Evolutionary conservation across 2,888 invertebrate species (phyloP).

Genomic region (Chydorus sphaericus): DNA sequence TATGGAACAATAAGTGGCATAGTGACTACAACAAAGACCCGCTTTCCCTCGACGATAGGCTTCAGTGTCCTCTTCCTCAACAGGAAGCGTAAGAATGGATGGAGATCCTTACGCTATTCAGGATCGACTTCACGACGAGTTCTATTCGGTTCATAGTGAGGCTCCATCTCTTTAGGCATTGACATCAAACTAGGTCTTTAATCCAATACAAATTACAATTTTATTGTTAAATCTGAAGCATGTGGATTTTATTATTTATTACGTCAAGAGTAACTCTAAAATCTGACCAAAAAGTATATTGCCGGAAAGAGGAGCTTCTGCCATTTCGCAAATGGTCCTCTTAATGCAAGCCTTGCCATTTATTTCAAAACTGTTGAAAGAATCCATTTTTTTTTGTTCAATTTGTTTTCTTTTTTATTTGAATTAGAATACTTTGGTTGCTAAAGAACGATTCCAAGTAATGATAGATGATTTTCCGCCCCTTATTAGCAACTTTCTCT

Average conservation of each 20-base stretch:
- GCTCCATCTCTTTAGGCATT: background rate
- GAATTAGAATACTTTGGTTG: background rate
- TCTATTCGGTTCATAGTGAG: background rate
- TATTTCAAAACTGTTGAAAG: background rate
- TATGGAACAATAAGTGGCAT: background rate
- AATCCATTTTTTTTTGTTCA: too few relatives aligned
- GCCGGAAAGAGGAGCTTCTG: background rate
- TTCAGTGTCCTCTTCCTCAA: background rate
- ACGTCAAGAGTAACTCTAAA: background rate
- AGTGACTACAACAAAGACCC: background rate
- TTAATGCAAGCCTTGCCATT: background rate
- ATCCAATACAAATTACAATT: background rate
- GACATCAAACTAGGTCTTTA: background rate
- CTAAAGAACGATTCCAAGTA: background rate
- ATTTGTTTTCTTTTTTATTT: too few relatives aligned
- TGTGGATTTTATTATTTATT: background rate
- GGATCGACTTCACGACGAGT: too few relatives aligned
- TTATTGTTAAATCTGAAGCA: background rate
- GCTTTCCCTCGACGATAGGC: background rate
- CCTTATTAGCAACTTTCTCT: background rate
- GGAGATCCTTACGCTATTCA: too few relatives aligned
- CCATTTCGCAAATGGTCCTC: background rate
- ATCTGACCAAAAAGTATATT: background rate
- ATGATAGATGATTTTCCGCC: background rate
- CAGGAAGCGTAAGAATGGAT: background rate